Conservation (phyloP, 2,113 vertebrate species). For the Pipra filicauda region DNA sequence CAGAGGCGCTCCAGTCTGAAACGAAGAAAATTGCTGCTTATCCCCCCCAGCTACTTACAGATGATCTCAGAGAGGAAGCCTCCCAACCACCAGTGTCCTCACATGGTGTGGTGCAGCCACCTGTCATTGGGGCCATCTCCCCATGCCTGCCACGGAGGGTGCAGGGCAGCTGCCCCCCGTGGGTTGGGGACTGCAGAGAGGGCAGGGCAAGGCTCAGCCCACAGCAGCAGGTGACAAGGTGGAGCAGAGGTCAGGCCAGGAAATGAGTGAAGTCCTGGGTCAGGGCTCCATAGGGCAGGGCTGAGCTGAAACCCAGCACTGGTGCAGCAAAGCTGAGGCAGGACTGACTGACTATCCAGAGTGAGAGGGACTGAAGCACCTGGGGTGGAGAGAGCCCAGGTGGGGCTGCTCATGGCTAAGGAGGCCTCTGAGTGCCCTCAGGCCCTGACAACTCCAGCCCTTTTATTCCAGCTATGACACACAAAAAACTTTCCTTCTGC, state of each 20-base stretch:
- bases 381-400: not conserved
- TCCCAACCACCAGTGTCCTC: not conserved
- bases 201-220: not conserved
- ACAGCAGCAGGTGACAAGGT: too few species aligned
- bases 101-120: rapidly evolving
- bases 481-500: not conserved
- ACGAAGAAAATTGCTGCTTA: not conserved
- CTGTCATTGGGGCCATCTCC: too few species aligned
- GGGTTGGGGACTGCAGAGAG: rapidly evolving
- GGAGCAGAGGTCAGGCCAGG: rapidly evolving
- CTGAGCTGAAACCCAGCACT: not conserved
- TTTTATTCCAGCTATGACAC: not conserved
- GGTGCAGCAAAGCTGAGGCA: not conserved
- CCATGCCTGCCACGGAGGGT: rapidly evolving
- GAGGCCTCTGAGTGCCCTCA: not conserved
- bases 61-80: not conserved
- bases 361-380: not conserved
- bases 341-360: too few species aligned
- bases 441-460: not conserved
- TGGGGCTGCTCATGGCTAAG: not conserved
- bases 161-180: rapidly evolving
- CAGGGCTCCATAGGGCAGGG: rapidly evolving
- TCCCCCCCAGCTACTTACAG: not conserved
- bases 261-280: too few species aligned
- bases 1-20: not conserved